phyloP scores from a whole-genome alignment of 2,888 invertebrate genomes.

The Agrilus cyanescens region DNA sequence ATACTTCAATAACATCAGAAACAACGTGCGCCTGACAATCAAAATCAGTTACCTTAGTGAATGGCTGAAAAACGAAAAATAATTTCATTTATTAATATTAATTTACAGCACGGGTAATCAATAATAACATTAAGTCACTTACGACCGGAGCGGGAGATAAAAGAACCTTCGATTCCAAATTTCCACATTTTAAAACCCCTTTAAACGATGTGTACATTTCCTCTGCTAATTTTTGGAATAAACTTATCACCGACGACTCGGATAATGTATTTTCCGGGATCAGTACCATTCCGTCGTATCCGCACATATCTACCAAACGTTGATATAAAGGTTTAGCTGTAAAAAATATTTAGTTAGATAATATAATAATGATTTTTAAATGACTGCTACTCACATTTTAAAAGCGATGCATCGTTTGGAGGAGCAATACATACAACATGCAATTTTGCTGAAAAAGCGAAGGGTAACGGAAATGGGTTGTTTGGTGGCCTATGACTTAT shows the following conservation, averaged over 20 bases:
- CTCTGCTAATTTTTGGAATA: slow-evolving; percentile 59
- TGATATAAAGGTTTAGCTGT: slow-evolving; percentile 63
- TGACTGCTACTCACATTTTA: slow-evolving; percentile 27
- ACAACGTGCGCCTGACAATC: slow-evolving; percentile 49
- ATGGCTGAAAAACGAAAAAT: slow-evolving; percentile 25
- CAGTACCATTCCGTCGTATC: slow-evolving; percentile 49
- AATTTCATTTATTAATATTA: slow-evolving; percentile 1
- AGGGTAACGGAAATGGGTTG: slow-evolving; percentile 58
- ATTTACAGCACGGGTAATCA: neutral
- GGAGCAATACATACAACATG: slow-evolving; percentile 60
- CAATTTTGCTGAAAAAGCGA: slow-evolving; percentile 70
- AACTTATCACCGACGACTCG: slow-evolving; percentile 35
- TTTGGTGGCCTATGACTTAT: slow-evolving; percentile 35
- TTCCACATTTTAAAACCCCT: slow-evolving; percentile 61
- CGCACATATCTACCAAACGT: slow-evolving; percentile 65
- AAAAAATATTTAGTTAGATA: slow-evolving; percentile 21
- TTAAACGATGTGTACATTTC: slow-evolving; percentile 61
- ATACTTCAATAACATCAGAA: slow-evolving; percentile 64
- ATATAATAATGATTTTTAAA: neutral
- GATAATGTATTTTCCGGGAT: slow-evolving; percentile 41
- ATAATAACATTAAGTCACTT: slow-evolving; percentile 16
- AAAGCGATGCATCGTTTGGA: slow-evolving; percentile 47
- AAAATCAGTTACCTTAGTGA: slow-evolving; percentile 50
- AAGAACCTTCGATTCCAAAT: slow-evolving; percentile 57
- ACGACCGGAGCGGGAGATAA: slow-evolving; percentile 65